A percentile compares a stretch with the other conserved stretches of the same genome.
Evolutionary conservation across 2,113 vertebrate genomes (phyloP).

Genomic region (Callithrix jacchus): DNA sequence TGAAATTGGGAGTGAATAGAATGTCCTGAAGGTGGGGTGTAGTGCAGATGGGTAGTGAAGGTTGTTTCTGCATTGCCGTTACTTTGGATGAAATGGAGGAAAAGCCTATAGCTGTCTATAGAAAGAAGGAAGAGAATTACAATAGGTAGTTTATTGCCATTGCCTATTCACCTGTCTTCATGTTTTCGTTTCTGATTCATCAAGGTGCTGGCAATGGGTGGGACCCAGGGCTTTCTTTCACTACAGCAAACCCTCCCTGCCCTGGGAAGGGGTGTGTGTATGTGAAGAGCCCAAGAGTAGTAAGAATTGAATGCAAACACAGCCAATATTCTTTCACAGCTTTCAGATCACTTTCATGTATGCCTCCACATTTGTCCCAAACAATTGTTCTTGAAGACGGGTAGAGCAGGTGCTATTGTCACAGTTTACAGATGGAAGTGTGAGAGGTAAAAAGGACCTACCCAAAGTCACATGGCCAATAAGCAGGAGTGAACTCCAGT

Average conservation of each 20-base stretch:
- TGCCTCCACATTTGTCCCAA: neutral
- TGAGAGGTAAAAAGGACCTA: neutral
- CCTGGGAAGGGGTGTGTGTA: neutral
- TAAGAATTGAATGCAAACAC: neutral
- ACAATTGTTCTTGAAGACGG: neutral
- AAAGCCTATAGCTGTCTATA: neutral
- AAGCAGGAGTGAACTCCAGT: neutral
- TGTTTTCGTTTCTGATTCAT: neutral
- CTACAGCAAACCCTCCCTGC: neutral
- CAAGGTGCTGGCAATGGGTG: neutral
- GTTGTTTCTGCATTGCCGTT: neutral
- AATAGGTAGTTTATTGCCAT: neutral
- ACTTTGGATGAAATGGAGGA: neutral
- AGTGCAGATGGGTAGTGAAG: neutral
- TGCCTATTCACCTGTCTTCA: neutral
- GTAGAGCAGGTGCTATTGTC: neutral
- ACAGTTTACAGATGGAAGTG: neutral
- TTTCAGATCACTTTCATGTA: neutral
- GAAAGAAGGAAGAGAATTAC: neutral
- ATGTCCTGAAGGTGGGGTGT: accelerated
- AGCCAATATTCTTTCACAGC: neutral
- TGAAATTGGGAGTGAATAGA: neutral
- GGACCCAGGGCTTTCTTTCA: neutral
- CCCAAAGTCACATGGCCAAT: neutral
- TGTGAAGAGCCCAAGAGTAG: neutral